Conservation (phyloP, 2,888 invertebrate genomes). For the Hyposoter dolosus region DNA sequence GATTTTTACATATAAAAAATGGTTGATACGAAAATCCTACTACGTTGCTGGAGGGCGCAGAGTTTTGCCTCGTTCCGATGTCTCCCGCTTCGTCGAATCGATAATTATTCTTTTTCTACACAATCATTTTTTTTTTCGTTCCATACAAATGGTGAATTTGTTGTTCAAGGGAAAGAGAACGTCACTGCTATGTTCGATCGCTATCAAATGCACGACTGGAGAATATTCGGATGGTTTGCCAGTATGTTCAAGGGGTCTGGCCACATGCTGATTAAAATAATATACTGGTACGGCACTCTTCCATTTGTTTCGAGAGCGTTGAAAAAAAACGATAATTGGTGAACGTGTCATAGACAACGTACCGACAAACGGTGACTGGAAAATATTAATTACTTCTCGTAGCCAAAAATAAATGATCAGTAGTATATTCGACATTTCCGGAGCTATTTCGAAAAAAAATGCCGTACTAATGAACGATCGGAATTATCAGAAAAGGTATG, state of each 20-base stretch:
- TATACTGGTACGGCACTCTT: constrained; percentile 42
- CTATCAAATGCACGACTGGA: constrained; percentile 62
- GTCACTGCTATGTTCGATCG: constrained; percentile 5
- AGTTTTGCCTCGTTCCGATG: neutral
- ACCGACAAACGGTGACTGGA: neutral
- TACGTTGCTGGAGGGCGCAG: neutral
- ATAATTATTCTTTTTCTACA: constrained; percentile 19
- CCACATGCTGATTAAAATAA: constrained; percentile 59
- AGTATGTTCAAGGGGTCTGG: constrained; percentile 19
- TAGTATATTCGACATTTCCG: too few species aligned
- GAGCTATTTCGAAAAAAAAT: too few species aligned
- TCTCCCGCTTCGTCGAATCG: constrained; percentile 22
- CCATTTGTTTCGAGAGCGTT: constrained; percentile 33
- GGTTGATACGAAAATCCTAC: too few species aligned
- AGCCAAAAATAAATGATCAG: too few species aligned
- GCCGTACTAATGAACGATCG: constrained; percentile 7
- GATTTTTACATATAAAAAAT: too few species aligned
- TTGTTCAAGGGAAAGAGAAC: constrained; percentile 35
- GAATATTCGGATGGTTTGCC: constrained; percentile 57
- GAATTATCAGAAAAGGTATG: too few species aligned
- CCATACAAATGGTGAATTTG: constrained; percentile 48
- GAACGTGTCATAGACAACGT: constrained; percentile 16
- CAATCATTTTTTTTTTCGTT: constrained; percentile 36
- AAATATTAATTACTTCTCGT: neutral
- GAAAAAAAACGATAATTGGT: constrained; percentile 6